A percentile compares a stretch with the other conserved stretches of the same genome.
Conservation (phyloP, 2,797 vertebrate genomes). For the Sebastolobus altivelis region DNA sequence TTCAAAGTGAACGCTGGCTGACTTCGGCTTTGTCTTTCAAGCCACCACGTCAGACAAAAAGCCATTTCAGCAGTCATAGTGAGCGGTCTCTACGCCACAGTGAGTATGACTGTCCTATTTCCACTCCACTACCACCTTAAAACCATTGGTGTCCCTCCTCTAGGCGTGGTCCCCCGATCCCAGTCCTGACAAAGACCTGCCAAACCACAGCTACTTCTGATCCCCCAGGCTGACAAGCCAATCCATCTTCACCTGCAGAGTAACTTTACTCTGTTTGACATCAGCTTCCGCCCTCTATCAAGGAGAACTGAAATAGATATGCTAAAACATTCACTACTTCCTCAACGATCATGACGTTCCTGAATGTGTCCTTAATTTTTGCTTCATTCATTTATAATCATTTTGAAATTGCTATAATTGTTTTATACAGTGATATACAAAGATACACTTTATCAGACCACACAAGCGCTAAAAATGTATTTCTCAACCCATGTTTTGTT, state of each 20-base stretch:
- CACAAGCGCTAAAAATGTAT: neutral
- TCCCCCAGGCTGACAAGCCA: constrained; percentile 77
- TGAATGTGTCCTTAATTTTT: constrained; percentile 18
- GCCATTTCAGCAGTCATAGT: constrained; percentile 61
- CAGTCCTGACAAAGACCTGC: constrained; percentile 78
- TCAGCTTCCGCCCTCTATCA: constrained; percentile 74
- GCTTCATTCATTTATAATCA: constrained; percentile 1
- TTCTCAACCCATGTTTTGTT: constrained; percentile 38
- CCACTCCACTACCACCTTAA: constrained; percentile 45
- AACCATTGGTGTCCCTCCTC: constrained; percentile 62
- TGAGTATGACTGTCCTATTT: constrained; percentile 69
- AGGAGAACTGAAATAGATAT: constrained; percentile 79
- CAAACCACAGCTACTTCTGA: constrained; percentile 75
- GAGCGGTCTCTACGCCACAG: constrained; percentile 58
- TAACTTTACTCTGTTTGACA: constrained; percentile 72
- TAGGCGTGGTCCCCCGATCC: constrained; percentile 71
- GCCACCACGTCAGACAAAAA: constrained; percentile 52
- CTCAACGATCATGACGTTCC: constrained; percentile 57
- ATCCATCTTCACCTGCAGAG: constrained; percentile 79
- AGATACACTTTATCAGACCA: constrained; percentile 8
- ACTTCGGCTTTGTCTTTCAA: constrained; percentile 60
- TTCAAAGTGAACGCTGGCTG: constrained; percentile 30
- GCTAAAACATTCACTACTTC: constrained; percentile 53
- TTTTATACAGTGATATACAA: neutral
- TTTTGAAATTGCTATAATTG: constrained; percentile 7